Base-by-base conservation (phyloP, 2,888 invertebrate genomes). In the Athripsodes cinereus region DNA sequence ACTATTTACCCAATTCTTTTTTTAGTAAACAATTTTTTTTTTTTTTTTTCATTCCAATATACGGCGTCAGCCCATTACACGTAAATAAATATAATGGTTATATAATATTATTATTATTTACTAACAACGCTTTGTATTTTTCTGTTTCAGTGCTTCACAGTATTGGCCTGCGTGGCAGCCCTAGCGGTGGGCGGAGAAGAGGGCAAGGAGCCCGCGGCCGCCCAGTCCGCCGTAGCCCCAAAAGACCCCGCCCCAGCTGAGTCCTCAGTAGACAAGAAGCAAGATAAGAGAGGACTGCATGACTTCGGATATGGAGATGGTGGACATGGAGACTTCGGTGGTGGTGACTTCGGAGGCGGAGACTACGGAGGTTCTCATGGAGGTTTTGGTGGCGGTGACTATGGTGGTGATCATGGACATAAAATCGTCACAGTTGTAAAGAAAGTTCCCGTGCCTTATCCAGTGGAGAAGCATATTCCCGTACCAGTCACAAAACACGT, bases 371-470 rank as follows among this genome's bases (percentile, higher is more conserved):
- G 71, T 19, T 70, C 56, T 68, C 68, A 73, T 40, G 76, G 77
- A 62, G 66, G 67, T 31, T 65, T 59, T 48, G 71, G 55, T 16
- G 69, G 62, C 19, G 66, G 65, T 10, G 59, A 57, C 26, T 67
- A 67, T 53, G 68, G 71, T 18, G 70, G 57, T 68, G 70, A 71
- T 54, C 76, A 77, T 62, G 72, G 78, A 58, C 83, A 86, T 66
- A 87, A 85, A 72, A 84, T 83, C 11, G 77, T 86, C 65, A 87
- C 86, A 11, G 75, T 85, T 52, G 75, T 85, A 53, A 90, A 87
- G 69, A 88, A 89, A 63, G 85, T 91, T 21, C 79, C 83, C 19
- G 83, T 83, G 21, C 88, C 87, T 1, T 87, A 86, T 68, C 86
- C 88, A 31, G 87, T 89, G 0, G 86, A 86, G 66, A 88, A 87